These are phyloP conservation scores for Brienomyrus longianalis DNA, from an alignment of 2,113 vertebrate genomes.

Conservation along the genomic window DNA sequence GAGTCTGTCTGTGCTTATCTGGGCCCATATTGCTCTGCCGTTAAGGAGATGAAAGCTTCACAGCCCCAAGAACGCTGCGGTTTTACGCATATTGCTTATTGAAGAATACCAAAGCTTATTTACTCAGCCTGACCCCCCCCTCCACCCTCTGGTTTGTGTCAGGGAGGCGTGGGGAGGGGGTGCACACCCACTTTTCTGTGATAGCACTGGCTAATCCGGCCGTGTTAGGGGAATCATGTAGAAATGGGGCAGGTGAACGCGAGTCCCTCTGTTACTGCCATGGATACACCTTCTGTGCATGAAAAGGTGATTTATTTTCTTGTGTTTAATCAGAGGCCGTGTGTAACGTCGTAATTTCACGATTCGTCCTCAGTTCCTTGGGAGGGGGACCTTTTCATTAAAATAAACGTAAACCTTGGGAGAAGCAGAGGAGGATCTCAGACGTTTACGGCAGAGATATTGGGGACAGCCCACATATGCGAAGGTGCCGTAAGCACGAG, in stretches of 20 bases:
- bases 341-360: not conserved
- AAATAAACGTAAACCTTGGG: not conserved
- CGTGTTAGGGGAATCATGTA: not conserved
- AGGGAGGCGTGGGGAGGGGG: slow-evolving; percentile 21
- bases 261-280: not conserved
- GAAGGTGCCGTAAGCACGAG: not conserved
- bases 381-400: not conserved
- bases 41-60: slow-evolving; percentile 31
- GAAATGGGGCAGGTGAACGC: not conserved
- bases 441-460: not conserved
- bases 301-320: not conserved
- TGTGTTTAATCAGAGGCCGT: not conserved
- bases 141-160: not conserved
- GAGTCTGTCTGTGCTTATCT: slow-evolving; percentile 41
- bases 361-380: not conserved
- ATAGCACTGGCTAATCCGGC: slow-evolving; percentile 37
- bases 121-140: not conserved
- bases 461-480: not conserved
- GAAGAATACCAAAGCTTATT: slow-evolving; percentile 32
- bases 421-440: not conserved
- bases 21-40: slow-evolving; percentile 23
- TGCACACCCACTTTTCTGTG: slow-evolving; percentile 26
- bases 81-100: slow-evolving; percentile 30
- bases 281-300: not conserved
- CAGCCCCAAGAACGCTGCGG: slow-evolving; percentile 16